phyloP scores from a whole-genome alignment of 2,888 invertebrate genomes.

The Leptinotarsa tumamoca region DNA sequence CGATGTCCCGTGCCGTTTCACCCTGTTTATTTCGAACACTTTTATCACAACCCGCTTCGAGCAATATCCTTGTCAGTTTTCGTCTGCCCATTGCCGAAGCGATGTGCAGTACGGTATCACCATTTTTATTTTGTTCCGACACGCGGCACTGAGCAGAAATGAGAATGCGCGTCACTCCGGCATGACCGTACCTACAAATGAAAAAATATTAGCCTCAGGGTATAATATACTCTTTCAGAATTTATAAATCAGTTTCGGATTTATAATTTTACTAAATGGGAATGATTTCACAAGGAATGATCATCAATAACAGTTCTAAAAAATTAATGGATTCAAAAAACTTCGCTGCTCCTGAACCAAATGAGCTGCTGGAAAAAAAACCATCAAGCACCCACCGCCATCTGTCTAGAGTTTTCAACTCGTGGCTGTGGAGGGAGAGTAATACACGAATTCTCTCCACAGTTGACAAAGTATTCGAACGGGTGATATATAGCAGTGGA shows the following conservation, averaged over 20 bases:
- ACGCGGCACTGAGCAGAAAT: conserved; percentile 88
- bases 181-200: conserved; percentile 85
- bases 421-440: too few species aligned
- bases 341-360: too few species aligned
- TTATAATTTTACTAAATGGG: neutral
- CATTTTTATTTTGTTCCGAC: conserved; percentile 94
- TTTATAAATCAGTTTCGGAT: neutral
- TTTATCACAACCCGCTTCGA: conserved; percentile 86
- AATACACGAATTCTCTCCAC: too few species aligned
- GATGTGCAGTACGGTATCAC: conserved; percentile 94
- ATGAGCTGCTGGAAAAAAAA: too few species aligned
- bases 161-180: conserved; percentile 93
- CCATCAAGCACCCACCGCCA: too few species aligned
- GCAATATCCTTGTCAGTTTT: conserved; percentile 89
- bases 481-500: too few species aligned
- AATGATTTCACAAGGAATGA: too few species aligned
- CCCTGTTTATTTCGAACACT: conserved; percentile 84
- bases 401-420: too few species aligned
- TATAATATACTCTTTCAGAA: neutral
- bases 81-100: conserved; percentile 93
- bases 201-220: neutral
- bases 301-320: too few species aligned
- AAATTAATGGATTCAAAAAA: too few species aligned
- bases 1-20: conserved; percentile 92
- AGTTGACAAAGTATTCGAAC: too few species aligned